Evolutionary conservation across 2,797 vertebrate species (phyloP), one percentile per base, ranked within the genome.

Genomic region (Cottoperca gobio): DNA sequence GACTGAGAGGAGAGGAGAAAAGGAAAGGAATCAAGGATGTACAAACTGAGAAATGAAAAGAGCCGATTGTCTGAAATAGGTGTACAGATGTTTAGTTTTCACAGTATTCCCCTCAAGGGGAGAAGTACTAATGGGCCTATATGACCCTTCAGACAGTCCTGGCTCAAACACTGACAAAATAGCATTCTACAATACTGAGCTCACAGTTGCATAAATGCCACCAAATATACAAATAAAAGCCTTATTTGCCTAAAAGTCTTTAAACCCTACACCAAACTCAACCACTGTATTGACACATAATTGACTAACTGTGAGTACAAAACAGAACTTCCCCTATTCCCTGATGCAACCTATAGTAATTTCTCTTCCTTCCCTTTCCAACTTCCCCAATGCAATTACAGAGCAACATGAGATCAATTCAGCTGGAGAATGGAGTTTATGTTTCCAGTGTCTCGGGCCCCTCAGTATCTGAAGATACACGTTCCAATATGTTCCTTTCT

Each of bases 321-420:
- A 86, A 57, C 73, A 70, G 57, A 79, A 66, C 53, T 66, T 46
- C 26, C 46, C 26, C 66, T 57, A 46, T 71, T 72, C 80, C 81
- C 81, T 21, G 14, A 78, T 74, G 79, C 66, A 63, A 80, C 87
- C 78, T 48, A 39, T 43, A 70, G 82, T 70, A 53, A 81, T 83
- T 62, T 64, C 76, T 64, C 69, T 46, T 24, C 40, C 35, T 42
- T 54, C 78, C 35, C 46, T 59, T 64, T 76, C 55, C 54, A 70
- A 70, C 84, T 78, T 89, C 79, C 81, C 83, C 86, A 76, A 88
- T 84, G 83, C 84, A 90, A 91, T 92, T 90, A 91, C 85, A 79
- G 68, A 72, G 85, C 84, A 86, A 89, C 86, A 86, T 54, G 83
- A 89, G 89, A 91, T 90, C 85, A 82, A 79, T 88, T 81, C 79